Evolutionary conservation across 1,140 invertebrate species (phyloP).

Genomic region (Cydia pomonella): DNA sequence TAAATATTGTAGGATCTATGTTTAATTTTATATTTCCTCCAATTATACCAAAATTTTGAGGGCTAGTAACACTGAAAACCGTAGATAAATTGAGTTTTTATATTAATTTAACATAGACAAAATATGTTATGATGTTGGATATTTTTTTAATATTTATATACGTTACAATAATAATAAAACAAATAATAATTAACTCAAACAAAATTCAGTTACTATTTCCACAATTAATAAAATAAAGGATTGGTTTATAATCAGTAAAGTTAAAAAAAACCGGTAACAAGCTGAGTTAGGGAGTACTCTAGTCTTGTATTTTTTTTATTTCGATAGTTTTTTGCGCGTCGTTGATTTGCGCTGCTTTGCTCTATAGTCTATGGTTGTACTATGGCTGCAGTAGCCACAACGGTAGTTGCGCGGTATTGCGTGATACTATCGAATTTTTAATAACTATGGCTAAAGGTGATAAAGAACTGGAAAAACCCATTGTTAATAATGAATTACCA

Average conservation of each 20-base stretch:
- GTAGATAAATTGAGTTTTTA: neutral
- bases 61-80: neutral
- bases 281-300: neutral
- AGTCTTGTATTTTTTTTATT: slow-evolving; percentile 3
- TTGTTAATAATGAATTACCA: slow-evolving; percentile 75
- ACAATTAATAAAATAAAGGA: neutral
- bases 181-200: no score
- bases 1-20: no score
- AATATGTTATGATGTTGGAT: neutral
- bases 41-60: neutral
- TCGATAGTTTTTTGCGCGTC: slow-evolving; percentile 46
- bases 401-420: slow-evolving; percentile 75
- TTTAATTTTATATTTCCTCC: neutral
- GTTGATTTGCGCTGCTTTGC: slow-evolving; percentile 37
- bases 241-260: neutral
- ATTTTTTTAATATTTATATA: neutral
- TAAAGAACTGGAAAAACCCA: slow-evolving; percentile 77
- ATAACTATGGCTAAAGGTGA: slow-evolving; percentile 78
- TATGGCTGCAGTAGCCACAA: slow-evolving; percentile 59
- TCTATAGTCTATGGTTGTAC: slow-evolving; percentile 56
- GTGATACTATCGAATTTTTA: slow-evolving; percentile 63
- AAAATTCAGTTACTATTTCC: neutral
- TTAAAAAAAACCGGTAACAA: neutral
- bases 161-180: no score
- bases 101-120: neutral